These are phyloP conservation scores for Ramphastos sulfuratus DNA, from an alignment of 2,113 vertebrate genomes.

Conservation along the genomic window DNA sequence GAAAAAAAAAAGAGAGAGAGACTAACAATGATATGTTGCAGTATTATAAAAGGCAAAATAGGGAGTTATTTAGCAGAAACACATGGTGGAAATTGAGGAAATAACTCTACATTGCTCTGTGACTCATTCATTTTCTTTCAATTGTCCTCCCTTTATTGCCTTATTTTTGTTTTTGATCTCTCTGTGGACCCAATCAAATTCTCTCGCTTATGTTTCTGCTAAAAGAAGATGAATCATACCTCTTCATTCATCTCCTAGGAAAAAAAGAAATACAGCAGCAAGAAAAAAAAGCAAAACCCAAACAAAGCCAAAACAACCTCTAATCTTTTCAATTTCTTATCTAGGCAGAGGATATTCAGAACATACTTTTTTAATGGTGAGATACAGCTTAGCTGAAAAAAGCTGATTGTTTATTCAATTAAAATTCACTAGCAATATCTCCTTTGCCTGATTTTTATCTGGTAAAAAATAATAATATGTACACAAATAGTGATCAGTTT, in stretches of 20 bases:
- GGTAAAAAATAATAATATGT: neutral
- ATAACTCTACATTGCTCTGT: neutral
- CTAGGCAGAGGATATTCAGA: neutral
- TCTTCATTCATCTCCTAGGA: neutral
- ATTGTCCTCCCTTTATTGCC: conserved; percentile 7
- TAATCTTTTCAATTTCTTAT: neutral
- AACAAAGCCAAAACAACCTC: neutral
- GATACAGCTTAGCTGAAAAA: neutral
- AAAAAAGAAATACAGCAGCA: neutral
- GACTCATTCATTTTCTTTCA: conserved; percentile 3
- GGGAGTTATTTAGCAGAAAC: conserved; percentile 46
- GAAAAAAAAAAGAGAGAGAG: neutral
- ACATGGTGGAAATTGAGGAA: conserved; percentile 15
- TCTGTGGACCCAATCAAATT: neutral
- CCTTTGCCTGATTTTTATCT: neutral
- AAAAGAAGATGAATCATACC: conserved; percentile 7
- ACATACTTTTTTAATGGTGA: neutral
- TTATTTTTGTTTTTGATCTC: conserved; percentile 16
- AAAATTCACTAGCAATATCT: neutral
- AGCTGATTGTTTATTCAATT: neutral
- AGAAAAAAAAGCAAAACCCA: neutral
- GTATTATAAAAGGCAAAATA: conserved; percentile 13
- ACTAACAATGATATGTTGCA: neutral
- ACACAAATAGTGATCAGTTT: neutral
- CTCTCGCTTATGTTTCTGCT: neutral